A percentile compares a stretch with the other conserved stretches of the same genome.
Evolutionary conservation across 2,113 vertebrate species (phyloP).

Genomic region (Platysteira castanea): DNA sequence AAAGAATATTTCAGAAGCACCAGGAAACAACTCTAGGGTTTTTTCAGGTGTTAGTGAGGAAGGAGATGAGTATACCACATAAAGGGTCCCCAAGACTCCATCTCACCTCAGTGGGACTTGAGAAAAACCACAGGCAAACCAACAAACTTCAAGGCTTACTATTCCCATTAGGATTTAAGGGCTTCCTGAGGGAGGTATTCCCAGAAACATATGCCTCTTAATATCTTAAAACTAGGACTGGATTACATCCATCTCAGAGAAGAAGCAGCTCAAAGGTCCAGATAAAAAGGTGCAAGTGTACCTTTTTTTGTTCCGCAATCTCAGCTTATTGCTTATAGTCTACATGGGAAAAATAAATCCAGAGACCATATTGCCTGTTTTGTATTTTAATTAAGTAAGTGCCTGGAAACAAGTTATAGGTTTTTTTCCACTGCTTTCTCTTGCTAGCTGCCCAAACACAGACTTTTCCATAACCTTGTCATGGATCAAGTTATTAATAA

Average conservation of each 20-base stretch:
- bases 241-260: background rate
- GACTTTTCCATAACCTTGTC: background rate
- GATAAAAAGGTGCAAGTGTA: background rate
- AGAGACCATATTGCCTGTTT: constrained; percentile 9
- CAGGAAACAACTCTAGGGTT: background rate
- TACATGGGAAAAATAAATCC: constrained; percentile 49
- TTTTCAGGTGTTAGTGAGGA: background rate
- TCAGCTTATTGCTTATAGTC: constrained; percentile 32
- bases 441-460: background rate
- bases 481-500: background rate
- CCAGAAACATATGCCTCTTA: background rate
- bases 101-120: background rate
- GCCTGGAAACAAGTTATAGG: constrained; percentile 28
- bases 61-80: background rate
- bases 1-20: background rate
- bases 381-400: constrained; percentile 58
- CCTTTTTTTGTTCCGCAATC: background rate
- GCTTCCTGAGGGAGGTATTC: background rate
- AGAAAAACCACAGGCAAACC: background rate
- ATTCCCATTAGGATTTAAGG: background rate
- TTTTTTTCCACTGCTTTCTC: background rate
- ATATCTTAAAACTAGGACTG: background rate
- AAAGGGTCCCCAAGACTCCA: background rate
- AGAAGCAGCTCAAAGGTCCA: background rate
- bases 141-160: background rate